Conservation (phyloP, 2,888 invertebrate species). For the Sinodicranocentrus sp. region DNA sequence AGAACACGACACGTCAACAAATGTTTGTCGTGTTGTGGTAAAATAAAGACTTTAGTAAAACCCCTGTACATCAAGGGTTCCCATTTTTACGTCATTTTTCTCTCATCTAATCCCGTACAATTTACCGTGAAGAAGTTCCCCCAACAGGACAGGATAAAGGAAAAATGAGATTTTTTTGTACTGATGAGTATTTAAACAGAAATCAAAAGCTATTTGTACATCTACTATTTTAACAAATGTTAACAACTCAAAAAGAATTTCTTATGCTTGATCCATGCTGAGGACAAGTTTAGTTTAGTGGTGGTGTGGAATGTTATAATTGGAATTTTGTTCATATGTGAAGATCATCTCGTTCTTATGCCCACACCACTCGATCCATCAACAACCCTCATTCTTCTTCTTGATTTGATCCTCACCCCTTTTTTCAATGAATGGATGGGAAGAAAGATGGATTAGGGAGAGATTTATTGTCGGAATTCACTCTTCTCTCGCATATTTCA, state of each 20-base stretch:
- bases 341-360: constrained; percentile 3
- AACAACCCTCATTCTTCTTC: constrained; percentile 45
- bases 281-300: constrained; percentile 32
- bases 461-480: constrained; percentile 59
- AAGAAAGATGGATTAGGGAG: constrained; percentile 56
- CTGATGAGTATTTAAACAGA: constrained; percentile 37
- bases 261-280: constrained; percentile 9
- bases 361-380: constrained; percentile 52
- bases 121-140: too few relatives aligned
- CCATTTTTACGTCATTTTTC: too few relatives aligned
- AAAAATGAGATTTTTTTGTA: not conserved
- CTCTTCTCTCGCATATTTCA: constrained; percentile 62
- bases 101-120: too few relatives aligned
- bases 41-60: too few relatives aligned
- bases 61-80: too few relatives aligned
- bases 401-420: constrained; percentile 55
- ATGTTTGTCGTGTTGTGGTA: too few relatives aligned
- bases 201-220: constrained; percentile 43
- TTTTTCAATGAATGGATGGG: constrained; percentile 57
- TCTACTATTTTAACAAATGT: constrained; percentile 45
- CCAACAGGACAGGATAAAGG: too few relatives aligned
- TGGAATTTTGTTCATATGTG: constrained; percentile 50
- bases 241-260: constrained; percentile 32
- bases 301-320: constrained; percentile 49
- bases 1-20: too few relatives aligned